Conservation (phyloP, 2,888 invertebrate species). For the Lochmaea crataegi region DNA sequence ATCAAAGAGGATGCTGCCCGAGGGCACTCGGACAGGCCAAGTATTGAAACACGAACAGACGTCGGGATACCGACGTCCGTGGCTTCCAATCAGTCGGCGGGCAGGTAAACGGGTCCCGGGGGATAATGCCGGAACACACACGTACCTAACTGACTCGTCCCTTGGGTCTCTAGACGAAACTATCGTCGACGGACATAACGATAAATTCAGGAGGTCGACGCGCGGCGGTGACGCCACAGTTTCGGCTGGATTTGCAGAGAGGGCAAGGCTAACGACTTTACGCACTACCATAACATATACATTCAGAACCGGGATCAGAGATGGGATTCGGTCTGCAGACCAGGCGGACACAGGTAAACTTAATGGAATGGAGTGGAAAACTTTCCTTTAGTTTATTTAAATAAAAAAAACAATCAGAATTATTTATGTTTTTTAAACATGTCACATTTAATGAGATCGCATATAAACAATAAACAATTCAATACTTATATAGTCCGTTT, state of each 20-base stretch:
- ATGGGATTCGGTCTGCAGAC: conserved; percentile 41
- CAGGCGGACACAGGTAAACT: conserved; percentile 4
- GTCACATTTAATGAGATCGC: too few relatives aligned
- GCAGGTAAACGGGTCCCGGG: conserved; percentile 65
- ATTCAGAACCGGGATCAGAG: conserved; percentile 23
- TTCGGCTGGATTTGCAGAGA: conserved; percentile 25
- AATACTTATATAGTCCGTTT: too few relatives aligned
- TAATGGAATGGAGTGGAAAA: background rate
- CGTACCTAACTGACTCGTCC: conserved; percentile 65
- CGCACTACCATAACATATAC: conserved; percentile 58
- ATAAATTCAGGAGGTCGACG: conserved; percentile 57
- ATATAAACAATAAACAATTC: too few relatives aligned
- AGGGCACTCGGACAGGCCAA: conserved; percentile 15
- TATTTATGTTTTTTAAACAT: too few relatives aligned
- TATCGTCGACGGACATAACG: conserved; percentile 61
- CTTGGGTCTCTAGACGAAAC: conserved; percentile 56
- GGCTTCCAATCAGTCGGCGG: conserved; percentile 65
- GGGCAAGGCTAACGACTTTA: conserved; percentile 57
- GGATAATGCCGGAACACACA: conserved; percentile 59
- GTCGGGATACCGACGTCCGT: conserved; percentile 42
- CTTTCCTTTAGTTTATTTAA: background rate
- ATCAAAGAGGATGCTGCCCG: conserved; percentile 11
- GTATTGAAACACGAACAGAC: conserved; percentile 13
- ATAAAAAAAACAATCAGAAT: background rate
- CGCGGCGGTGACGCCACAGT: conserved; percentile 17